phyloP scores from a whole-genome alignment of 2,888 invertebrate genomes.

The Tethea ocularis region DNA sequence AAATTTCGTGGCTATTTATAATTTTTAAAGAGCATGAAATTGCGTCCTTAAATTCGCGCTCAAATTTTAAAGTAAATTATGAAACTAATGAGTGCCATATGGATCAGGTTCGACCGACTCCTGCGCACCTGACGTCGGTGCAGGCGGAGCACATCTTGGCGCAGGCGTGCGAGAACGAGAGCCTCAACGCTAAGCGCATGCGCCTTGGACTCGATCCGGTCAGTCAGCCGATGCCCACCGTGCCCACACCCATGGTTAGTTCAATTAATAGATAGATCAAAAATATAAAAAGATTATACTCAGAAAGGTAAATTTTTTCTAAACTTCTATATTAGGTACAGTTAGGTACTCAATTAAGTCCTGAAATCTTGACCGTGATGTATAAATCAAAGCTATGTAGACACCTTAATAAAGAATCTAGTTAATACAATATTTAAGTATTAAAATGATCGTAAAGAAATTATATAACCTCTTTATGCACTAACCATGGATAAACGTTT shows the following conservation, averaged over 20 bases:
- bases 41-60: background rate
- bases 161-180: constrained; percentile 98
- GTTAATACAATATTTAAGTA: no score
- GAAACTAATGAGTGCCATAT: background rate
- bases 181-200: constrained; percentile 98
- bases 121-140: constrained; percentile 97
- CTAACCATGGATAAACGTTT: no score
- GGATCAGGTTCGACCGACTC: constrained; percentile 94
- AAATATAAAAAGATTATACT: background rate
- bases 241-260: constrained; percentile 85
- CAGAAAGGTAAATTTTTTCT: no score
- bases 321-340: no score
- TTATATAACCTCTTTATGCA: no score
- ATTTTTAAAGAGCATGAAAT: background rate
- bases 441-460: no score
- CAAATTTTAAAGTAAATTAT: background rate
- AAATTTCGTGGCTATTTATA: background rate
- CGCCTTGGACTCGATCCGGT: constrained; percentile 97
- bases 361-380: no score
- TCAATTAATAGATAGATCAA: constrained; percentile 20
- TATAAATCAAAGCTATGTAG: background rate
- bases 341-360: no score
- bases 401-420: background rate
- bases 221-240: constrained; percentile 93
- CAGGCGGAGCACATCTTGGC: constrained; percentile 98